Evolutionary conservation across 2,888 invertebrate species (phyloP), one percentile per base, ranked within the genome.

Genomic region (Drosophila villosipedis): DNA sequence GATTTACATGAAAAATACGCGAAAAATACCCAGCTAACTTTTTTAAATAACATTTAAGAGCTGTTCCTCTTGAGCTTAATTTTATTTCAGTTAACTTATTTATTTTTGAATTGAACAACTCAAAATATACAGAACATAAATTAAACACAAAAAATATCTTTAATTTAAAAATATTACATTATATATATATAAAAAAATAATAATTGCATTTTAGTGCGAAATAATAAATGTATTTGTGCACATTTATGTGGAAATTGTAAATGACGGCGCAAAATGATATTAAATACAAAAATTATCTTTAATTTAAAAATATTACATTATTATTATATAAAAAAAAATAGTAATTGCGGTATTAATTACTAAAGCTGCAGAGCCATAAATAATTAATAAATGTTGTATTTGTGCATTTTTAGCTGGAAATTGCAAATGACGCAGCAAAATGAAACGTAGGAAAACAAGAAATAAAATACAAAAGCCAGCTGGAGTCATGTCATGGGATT

Each of bases 401-500:
- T 83, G 66, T 78, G 70, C 7, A 54, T 57, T 90, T 88, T 25
- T 83, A 93, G 92, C 78, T 88, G 84, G 83, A 77, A 82, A 76
- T 87, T 80, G 78, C 73, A 83, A 76, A 78, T 82, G 82, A 77
- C 69, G 83, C 82, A 78, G 78, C 92, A 92, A 92, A 90, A 92
- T 92, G 92, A 93, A 93, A 83, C 92, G 92, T 91, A 93, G 90
- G 89, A 93, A 92, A 91, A 79, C 76, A 66, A 83, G 84, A 80
- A 90, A 84, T 83, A 91, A 80, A 90, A 84, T 82, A 78, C 89
- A 62, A 67, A 75, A 59, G 60, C 72, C 76, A 88, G 80, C 84
- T 90, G 92, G 91, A 92, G 92, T 91, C 92, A 92, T 92, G 92
- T 93, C 92, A 92, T 92, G 92, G 92, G 92, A 92, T 92, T 93